These are phyloP conservation scores for Brachionus rubens DNA, from an alignment of 1,140 invertebrate genomes.

Conservation along the genomic window DNA sequence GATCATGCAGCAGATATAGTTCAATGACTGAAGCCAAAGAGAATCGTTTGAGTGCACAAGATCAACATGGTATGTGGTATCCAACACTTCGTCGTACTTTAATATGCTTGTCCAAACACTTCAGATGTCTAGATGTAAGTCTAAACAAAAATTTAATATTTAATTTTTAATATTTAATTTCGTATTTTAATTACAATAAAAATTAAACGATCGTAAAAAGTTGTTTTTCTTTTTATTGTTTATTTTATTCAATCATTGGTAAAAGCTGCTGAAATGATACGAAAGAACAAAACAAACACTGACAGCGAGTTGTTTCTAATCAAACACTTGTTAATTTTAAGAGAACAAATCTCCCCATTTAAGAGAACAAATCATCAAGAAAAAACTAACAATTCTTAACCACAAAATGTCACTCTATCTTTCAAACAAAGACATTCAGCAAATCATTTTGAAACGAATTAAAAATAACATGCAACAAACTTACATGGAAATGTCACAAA, in stretches of 20 bases:
- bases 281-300: constrained; percentile 64
- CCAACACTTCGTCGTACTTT: constrained; percentile 89
- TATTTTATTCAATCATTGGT: constrained; percentile 82
- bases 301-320: constrained; percentile 94
- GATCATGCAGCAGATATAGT: constrained; percentile 77
- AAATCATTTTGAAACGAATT: constrained; percentile 38
- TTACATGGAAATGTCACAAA: constrained; percentile 15
- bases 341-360: constrained; percentile 97
- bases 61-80: constrained; percentile 99
- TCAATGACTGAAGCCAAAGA: too few relatives aligned
- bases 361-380: constrained; percentile 54
- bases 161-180: neutral
- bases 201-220: constrained; percentile 86
- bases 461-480: constrained; percentile 32
- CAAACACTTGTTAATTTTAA: constrained; percentile 89
- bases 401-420: constrained; percentile 31
- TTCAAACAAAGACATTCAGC: constrained; percentile 36
- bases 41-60: constrained; percentile 66
- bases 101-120: constrained; percentile 87
- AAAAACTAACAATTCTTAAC: neutral
- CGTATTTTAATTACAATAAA: constrained; percentile 21
- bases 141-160: neutral
- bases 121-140: constrained; percentile 81
- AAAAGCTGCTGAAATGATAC: constrained; percentile 66
- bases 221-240: constrained; percentile 89